Conservation (phyloP, 1,140 invertebrate species). For the Drosophila pallidifrons region DNA sequence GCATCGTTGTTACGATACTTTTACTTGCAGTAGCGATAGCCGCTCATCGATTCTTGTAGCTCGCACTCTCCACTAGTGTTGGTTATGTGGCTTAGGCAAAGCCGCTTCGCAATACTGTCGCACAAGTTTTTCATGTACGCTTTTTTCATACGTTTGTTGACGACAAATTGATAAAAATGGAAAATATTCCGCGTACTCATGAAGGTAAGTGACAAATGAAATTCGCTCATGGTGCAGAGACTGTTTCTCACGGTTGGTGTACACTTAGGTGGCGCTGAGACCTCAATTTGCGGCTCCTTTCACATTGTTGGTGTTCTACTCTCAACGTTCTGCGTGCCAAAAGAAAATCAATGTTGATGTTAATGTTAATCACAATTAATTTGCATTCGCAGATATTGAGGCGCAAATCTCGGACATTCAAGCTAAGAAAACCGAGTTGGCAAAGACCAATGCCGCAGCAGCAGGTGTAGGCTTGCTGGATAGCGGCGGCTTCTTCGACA, state of each 20-base stretch:
- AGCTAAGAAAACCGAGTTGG: constrained; percentile 92
- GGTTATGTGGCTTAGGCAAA: not conserved
- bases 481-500: constrained; percentile 94
- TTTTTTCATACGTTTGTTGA: constrained; percentile 62
- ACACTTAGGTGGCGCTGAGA: not conserved
- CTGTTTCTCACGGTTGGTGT: not conserved
- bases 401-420: constrained; percentile 96
- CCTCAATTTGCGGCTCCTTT: not conserved
- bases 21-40: not conserved
- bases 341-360: constrained; percentile 62
- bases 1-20: not conserved
- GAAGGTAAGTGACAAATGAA: constrained; percentile 89
- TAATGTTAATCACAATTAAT: not conserved
- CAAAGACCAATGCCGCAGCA: constrained; percentile 87
- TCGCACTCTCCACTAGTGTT: constrained; percentile 16
- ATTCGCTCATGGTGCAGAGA: not conserved
- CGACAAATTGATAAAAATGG: constrained; percentile 86
- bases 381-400: constrained; percentile 92
- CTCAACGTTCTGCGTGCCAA: not conserved
- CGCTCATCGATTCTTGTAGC: not conserved
- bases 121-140: constrained; percentile 71
- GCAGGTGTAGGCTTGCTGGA: constrained; percentile 94
- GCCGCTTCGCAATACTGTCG: constrained; percentile 32
- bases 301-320: not conserved
- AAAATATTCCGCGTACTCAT: constrained; percentile 91